Evolutionary conservation across 1,140 invertebrate species (phyloP).

Genomic region (Drosophila lacertosa): DNA sequence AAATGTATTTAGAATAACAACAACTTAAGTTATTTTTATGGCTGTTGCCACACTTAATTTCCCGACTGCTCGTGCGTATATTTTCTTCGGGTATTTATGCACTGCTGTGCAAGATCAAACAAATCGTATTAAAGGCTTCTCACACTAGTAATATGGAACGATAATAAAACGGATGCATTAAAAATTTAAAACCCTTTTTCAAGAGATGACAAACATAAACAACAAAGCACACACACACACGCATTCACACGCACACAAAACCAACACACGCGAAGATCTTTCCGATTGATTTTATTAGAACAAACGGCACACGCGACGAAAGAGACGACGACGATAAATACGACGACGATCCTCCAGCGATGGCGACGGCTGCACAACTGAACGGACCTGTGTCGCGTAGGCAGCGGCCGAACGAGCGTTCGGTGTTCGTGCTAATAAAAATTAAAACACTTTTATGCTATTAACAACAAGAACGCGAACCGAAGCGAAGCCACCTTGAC

Average conservation of each 20-base stretch:
- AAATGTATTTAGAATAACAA: slow-evolving; percentile 63
- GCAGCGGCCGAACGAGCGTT: slow-evolving; percentile 24
- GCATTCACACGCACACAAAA: slow-evolving; percentile 11
- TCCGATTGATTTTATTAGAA: slow-evolving; percentile 67
- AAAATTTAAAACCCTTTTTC: slow-evolving; percentile 65
- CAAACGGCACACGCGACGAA: slow-evolving; percentile 52
- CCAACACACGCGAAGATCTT: slow-evolving; percentile 66
- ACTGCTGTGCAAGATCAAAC: slow-evolving; percentile 63
- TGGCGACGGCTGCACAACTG: slow-evolving; percentile 60
- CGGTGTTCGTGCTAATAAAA: slow-evolving; percentile 77
- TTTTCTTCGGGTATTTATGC: slow-evolving; percentile 35
- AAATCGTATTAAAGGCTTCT: slow-evolving; percentile 40
- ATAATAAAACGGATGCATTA: slow-evolving; percentile 78
- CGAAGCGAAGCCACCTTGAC: slow-evolving; percentile 57
- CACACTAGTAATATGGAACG: slow-evolving; percentile 62
- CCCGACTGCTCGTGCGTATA: slow-evolving; percentile 30
- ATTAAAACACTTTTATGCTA: slow-evolving; percentile 80
- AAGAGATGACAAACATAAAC: slow-evolving; percentile 54
- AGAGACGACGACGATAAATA: slow-evolving; percentile 14
- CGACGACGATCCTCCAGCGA: slow-evolving; percentile 58
- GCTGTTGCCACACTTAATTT: slow-evolving; percentile 55
- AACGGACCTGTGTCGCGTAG: slow-evolving; percentile 46
- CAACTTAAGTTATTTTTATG: slow-evolving; percentile 72
- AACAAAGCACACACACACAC: slow-evolving; percentile 17
- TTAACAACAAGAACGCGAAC: slow-evolving; percentile 71